Base-by-base conservation (phyloP, 2,113 vertebrate species). In the Setophaga petechia region DNA sequence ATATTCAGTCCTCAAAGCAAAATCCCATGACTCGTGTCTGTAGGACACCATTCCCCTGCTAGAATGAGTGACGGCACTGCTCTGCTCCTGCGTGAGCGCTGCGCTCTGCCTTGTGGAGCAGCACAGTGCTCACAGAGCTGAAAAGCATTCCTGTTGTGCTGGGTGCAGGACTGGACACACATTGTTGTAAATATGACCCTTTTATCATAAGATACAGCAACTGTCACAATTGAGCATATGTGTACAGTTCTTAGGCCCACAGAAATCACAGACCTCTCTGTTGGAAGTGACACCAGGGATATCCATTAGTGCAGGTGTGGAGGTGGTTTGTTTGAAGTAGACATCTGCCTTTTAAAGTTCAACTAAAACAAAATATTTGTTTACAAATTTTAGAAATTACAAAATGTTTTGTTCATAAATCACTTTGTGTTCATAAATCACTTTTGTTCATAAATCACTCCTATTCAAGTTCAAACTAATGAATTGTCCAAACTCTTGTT, bases 81-180 rank as follows among this genome's bases (percentile, higher is more conserved):
- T 87, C 39, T 52, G 10, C 33, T 6, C 17, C 15, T 11, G 16
- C 2, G 1, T 3, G 8, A 47, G 30, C 35, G 18, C 19, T 69
- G 5, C 0, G 0, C 24, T 66, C 7, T 71, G 0, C 17, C 20
- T 68, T 67, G 23, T 15, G 24, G 8, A 55, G 22, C 37, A 51
- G 2, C 7, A 5, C 2, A 17, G 41, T 11, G 7, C 74, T 74
- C 19, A 23, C 1, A 67, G 47, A 46, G 49, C 6, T 84, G 30
- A 46, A 65, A 79, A 51, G 0, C 1, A 41, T 52, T 31, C 57
- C 1, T n/a, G 0, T 2, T 41, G 3, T 41, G 5, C 31, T 63
- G 47, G 16, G 14, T 43, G 27, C 8, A 39, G 10, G 30, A 67
- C 12, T 33, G 23, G 15, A 7, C 10, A 58, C 20, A 73, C 27